Evolutionary conservation across 2,888 invertebrate genomes (phyloP), one percentile per base, ranked within the genome.

Genomic region (Pachydiplax longipennis): DNA sequence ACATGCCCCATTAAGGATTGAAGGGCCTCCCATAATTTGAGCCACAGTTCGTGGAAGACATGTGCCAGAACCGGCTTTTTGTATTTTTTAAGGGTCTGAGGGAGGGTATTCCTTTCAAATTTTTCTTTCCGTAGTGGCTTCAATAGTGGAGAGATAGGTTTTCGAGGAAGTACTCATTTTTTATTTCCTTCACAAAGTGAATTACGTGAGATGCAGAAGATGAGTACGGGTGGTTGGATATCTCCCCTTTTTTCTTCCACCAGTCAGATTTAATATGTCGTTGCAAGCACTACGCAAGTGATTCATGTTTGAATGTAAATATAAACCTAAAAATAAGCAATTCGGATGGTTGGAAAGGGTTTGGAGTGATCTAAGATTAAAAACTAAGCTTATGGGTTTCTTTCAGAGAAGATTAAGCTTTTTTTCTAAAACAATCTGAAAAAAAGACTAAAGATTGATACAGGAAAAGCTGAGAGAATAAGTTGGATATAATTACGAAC

Each of bases 1-100:
- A 87, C 87, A 87, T 87, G 87, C 61, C 87, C 87, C 87, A 87
- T 87, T 87, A 87, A 87, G 87, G 87, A 61, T 87, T 87, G 87
- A 87, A 87, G 87, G 58, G 58, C 65, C 61, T 87, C 87, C 61
- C 87, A 87, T 87, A 58, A 87, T 61, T 87, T 87, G 87, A 61
- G n/a, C 61, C 87, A n/a, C 87, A 31, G 87, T 61, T 87, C 87
- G 87, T 37, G 87, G 87, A 87, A 87, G 87, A 87, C 87, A 58
- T 87, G 61, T 87, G 87, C 61, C 87, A 87, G 87, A 65, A 87
- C 61, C 48, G 87, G 40, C 40, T 65, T 87, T 87, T 87, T 61
- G 37, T 87, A 53, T 87, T 87, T 61, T 87, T 61, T 61, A 87
- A 65, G 37, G 87, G 87, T 37, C 37, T 58, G 35, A 83, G 31